A percentile compares a stretch with the other conserved stretches of the same genome.
Conservation (phyloP, 2,113 vertebrate genomes). For the Alaudala cheleensis region DNA sequence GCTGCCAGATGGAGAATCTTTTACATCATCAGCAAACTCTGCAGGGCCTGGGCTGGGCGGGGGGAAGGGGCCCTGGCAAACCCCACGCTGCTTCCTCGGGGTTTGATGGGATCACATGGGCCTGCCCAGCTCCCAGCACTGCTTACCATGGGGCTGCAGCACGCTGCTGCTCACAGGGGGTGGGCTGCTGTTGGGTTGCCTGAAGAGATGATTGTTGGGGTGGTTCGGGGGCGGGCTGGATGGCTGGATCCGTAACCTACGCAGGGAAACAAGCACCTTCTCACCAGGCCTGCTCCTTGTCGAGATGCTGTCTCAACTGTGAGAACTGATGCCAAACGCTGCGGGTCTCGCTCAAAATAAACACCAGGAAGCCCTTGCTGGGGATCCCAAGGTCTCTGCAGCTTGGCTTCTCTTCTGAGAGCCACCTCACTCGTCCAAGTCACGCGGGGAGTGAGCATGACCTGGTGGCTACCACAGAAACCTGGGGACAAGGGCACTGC, state of each 20-base stretch:
- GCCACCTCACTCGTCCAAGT: neutral
- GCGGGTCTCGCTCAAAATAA: neutral
- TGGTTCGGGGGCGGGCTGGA: slow-evolving; percentile 96
- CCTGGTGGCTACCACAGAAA: neutral
- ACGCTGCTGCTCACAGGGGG: slow-evolving; percentile 85
- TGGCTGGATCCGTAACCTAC: slow-evolving; percentile 94
- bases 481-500: neutral
- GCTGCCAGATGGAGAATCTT: slow-evolving; percentile 37
- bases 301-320: neutral
- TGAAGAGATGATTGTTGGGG: slow-evolving; percentile 97
- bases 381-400: neutral
- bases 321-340: neutral
- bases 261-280: slow-evolving; percentile 43
- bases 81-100: neutral
- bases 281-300: neutral
- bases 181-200: slow-evolving; percentile 91
- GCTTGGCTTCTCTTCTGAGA: neutral
- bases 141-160: slow-evolving; percentile 89
- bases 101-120: accelerated
- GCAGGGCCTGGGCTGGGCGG: neutral
- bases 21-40: neutral
- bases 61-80: neutral
- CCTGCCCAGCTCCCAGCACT: neutral
- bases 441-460: accelerated
- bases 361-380: neutral